Base-by-base conservation (phyloP, 2,797 vertebrate species). In the Moxostoma hubbsi region DNA sequence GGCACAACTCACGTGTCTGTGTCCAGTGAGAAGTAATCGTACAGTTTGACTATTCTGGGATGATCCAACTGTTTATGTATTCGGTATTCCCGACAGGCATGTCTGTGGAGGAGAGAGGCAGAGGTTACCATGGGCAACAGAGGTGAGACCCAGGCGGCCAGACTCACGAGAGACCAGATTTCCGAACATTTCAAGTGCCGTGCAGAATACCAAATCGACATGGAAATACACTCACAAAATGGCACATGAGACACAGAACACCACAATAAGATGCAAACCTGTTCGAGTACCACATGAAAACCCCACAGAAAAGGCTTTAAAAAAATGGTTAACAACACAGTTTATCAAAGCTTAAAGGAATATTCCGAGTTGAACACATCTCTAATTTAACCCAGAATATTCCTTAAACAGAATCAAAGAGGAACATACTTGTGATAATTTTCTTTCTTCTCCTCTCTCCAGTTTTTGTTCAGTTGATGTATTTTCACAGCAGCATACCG, bases 1-100 rank as follows among this genome's bases (percentile, higher is more conserved):
- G 43, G 43, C 8, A 49, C 15, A 68, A 96, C 97, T 95, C 86
- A 99, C 98, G 98, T 98, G 91, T 99, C 98, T 89, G 98, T 99
- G 93, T 99, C 98, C 95, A 99, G 93, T 91, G 98, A 99, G 92
- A 99, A 99, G 93, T 99, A 99, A 94, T 99, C 98, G 83, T 98
- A 99, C 8, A 99, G 95, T 91, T 99, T 99, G 89, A 99, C 98
- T 91, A 99, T 99, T 87, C 98, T 93, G 84, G 98, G 98, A 88
- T 99, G 98, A 92, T 99, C 97, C 92, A 99, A 93, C 93, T 99
- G 97, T 93, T 99, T 99, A 93, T 99, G 98, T 96, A 99, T 99
- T 95, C 98, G 95, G 91, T 99, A 99, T 85, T 99, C 98, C 93
- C 98, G 96, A 93, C 98, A 99, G 84, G 98, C 98, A 85, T 99